These are phyloP conservation scores for Iphiclides podalirius DNA, from an alignment of 2,888 invertebrate genomes.

Conservation along the genomic window DNA sequence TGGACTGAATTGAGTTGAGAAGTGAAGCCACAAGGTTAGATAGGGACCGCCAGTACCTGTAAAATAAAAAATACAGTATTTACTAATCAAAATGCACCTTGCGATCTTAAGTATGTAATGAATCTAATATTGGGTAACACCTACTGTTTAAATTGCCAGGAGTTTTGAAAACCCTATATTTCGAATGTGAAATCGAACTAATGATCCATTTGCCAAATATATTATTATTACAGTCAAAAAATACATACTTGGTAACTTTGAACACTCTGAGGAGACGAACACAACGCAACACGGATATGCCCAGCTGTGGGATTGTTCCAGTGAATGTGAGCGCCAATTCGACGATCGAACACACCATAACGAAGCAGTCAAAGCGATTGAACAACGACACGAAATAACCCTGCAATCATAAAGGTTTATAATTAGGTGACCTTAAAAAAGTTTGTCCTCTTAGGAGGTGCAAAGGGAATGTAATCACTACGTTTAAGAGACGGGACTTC, in stretches of 20 bases:
- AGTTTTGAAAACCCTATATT: no score
- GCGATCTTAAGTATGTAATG: no score
- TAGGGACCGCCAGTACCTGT: slow-evolving; percentile 98
- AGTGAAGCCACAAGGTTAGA: slow-evolving; percentile 98
- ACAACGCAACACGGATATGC: slow-evolving; percentile 98
- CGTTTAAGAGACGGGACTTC: no score
- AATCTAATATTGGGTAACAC: no score
- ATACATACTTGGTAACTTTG: slow-evolving; percentile 99
- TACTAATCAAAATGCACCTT: no score
- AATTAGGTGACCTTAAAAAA: no score
- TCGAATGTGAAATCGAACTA: no score
- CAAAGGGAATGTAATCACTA: no score
- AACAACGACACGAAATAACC: slow-evolving; percentile 99
- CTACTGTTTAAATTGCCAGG: no score
- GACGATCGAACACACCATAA: slow-evolving; percentile 97
- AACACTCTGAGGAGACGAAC: slow-evolving; percentile 97
- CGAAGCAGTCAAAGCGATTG: slow-evolving; percentile 99
- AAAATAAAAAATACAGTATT: slow-evolving; percentile 25
- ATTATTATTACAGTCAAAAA: no score
- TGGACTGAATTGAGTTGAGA: slow-evolving; percentile 99
- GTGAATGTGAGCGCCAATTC: slow-evolving; percentile 94
- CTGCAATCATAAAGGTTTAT: slow-evolving; percentile 76
- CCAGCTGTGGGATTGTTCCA: slow-evolving; percentile 96
- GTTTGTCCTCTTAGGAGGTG: no score
- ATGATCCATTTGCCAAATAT: no score